A percentile compares a stretch with the other conserved stretches of the same genome.
Conservation (phyloP, 30 jellyfish, hydroid and myxozoan genomes). For the Mastigias papua region DNA sequence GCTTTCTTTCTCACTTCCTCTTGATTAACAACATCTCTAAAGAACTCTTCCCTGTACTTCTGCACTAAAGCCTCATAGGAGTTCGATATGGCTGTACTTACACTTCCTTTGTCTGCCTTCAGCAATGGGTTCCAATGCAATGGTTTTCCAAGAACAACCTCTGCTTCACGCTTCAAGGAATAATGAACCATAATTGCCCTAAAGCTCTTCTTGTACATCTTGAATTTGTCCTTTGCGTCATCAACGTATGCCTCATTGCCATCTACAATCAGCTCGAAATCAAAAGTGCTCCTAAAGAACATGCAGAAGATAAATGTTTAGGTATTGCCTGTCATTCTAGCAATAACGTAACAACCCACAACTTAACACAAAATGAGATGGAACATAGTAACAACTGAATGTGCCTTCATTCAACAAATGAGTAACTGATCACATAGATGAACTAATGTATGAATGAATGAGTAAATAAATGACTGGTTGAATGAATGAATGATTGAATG, state of each 20-base stretch:
- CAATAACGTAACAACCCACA: too few species aligned
- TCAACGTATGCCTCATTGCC: constrained; percentile 63
- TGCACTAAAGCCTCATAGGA: constrained; percentile 56
- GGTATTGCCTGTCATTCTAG: too few species aligned
- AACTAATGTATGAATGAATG: too few species aligned
- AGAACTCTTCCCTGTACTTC: constrained; percentile 74
- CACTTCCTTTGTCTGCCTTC: constrained; percentile 80
- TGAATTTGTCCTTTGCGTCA: constrained; percentile 65
- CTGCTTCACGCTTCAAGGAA: constrained; percentile 77
- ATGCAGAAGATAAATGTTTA: neutral
- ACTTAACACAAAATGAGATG: too few species aligned
- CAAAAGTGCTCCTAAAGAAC: neutral
- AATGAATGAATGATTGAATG: too few species aligned
- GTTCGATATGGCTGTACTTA: constrained; percentile 51
- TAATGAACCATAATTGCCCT: constrained; percentile 62
- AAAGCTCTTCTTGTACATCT: constrained; percentile 38
- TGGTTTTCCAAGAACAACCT: constrained; percentile 80
- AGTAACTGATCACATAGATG: too few species aligned
- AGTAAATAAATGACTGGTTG: too few species aligned
- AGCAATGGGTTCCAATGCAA: constrained; percentile 75
- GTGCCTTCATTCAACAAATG: too few species aligned
- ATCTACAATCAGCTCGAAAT: constrained; percentile 55
- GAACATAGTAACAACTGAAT: too few species aligned
- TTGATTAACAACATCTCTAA: constrained; percentile 35
- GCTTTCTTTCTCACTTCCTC: constrained; percentile 68